phyloP scores from a whole-genome alignment of 2,797 vertebrate genomes.

The Harpagifer antarcticus region DNA sequence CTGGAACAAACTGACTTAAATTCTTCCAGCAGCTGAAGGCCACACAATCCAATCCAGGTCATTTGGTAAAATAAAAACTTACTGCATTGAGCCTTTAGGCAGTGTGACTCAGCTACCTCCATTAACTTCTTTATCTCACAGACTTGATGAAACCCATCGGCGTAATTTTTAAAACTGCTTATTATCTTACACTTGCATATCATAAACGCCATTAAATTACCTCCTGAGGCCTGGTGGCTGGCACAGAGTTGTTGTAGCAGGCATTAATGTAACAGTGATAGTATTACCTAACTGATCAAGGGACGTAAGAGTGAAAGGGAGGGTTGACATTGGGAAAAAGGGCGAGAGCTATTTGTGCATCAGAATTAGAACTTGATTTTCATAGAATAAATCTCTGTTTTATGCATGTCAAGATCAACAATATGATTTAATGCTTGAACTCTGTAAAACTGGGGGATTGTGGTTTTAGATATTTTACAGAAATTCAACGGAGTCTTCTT shows the following conservation, averaged over 20 bases:
- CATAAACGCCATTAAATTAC: constrained; percentile 26
- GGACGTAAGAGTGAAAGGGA: not conserved
- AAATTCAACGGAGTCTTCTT: no score
- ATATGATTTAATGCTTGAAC: not conserved
- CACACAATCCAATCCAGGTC: not conserved
- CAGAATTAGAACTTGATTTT: not conserved
- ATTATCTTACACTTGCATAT: constrained; percentile 22
- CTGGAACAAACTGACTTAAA: constrained; percentile 2
- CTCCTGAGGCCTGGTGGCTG: not conserved
- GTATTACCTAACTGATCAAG: not conserved
- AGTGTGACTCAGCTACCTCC: no score
- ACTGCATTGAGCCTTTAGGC: no score
- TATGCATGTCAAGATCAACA: not conserved
- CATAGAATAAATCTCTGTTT: not conserved
- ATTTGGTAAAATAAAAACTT: not conserved
- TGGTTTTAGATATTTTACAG: no score
- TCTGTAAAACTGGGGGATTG: not conserved
- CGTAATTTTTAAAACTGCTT: not conserved
- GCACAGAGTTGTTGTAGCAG: not conserved
- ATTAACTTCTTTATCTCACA: no score
- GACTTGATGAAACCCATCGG: no score
- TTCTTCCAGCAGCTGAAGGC: not conserved
- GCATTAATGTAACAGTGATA: no score
- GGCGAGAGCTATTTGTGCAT: not conserved
- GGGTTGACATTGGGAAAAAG: not conserved